Conservation (phyloP, 2,888 invertebrate species). For the Drosophila hawaiiensis region DNA sequence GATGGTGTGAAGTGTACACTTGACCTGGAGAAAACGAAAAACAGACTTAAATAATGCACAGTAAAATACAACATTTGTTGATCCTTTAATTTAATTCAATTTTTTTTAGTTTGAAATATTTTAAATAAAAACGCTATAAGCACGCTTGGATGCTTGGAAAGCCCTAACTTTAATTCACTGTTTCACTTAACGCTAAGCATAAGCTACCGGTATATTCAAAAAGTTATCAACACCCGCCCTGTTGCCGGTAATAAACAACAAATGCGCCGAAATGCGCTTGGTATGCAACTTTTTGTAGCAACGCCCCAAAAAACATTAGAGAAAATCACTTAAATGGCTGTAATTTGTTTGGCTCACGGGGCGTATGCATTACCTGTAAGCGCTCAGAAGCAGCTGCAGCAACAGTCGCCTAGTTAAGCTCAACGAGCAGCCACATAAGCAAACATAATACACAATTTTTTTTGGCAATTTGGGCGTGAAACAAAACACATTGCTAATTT, state of each 20-base stretch:
- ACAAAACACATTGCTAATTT: conserved; percentile 45
- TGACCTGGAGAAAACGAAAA: no score
- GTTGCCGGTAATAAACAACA: conserved; percentile 14
- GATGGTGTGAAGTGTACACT: no score
- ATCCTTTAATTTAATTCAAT: neutral
- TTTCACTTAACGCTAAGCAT: conserved; percentile 19
- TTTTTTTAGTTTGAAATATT: neutral
- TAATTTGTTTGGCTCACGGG: conserved; percentile 54
- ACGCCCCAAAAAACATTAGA: conserved; percentile 53
- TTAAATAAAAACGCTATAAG: neutral
- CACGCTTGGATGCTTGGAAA: neutral
- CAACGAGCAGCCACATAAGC: conserved; percentile 10
- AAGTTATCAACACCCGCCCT: conserved; percentile 25
- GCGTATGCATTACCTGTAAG: conserved; percentile 57
- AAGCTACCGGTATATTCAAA: conserved; percentile 25
- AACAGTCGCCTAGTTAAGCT: conserved; percentile 16
- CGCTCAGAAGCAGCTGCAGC: neutral
- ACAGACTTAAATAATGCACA: no score
- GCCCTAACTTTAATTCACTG: conserved; percentile 4
- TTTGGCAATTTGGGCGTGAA: conserved; percentile 54
- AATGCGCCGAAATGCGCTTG: conserved; percentile 36
- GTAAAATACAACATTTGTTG: neutral
- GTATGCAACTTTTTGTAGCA: conserved; percentile 53
- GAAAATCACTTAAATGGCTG: conserved; percentile 59
- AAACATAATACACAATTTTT: conserved; percentile 37